Percentiles rank a stretch among this genome's conserved stretches.
These are phyloP conservation scores for Tetraodon nigroviridis DNA, from an alignment of 2,113 vertebrate species.

Conservation along the genomic window DNA sequence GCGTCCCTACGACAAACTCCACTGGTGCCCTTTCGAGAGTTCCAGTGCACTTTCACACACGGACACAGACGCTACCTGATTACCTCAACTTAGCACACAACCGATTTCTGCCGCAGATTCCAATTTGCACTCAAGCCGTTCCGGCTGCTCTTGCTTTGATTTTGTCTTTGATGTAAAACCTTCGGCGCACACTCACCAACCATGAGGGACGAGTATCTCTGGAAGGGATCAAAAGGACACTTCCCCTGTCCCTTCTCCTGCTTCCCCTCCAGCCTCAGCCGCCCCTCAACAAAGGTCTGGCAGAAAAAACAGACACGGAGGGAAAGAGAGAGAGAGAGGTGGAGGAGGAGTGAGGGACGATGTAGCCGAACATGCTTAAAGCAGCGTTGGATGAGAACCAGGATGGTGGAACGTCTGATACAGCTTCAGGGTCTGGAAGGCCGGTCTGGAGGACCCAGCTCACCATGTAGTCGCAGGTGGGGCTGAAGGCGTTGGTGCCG, in stretches of 20 bases:
- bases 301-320: constrained; percentile 22
- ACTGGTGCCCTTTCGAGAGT: not conserved
- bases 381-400: no score
- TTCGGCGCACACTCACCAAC: constrained; percentile 69
- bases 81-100: no score
- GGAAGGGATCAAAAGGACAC: constrained; percentile 77
- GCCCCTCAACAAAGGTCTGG: constrained; percentile 62
- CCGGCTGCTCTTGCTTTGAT: no score
- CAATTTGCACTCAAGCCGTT: constrained; percentile 5
- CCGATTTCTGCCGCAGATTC: not conserved
- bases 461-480: constrained; percentile 76
- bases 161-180: not conserved
- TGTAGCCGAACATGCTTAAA: not conserved
- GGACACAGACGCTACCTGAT: not conserved
- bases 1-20: constrained; percentile 15
- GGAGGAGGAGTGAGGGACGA: not conserved
- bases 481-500: constrained; percentile 76
- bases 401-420: no score
- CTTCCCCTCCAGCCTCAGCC: constrained; percentile 65
- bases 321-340: constrained; percentile 1
- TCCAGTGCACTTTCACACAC: not conserved
- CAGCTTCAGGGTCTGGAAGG: no score
- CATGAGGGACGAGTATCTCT: constrained; percentile 71
- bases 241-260: constrained; percentile 75
- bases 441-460: constrained; percentile 3